Base-by-base conservation (phyloP, 2,797 vertebrate species). In the Distichodus sexfasciatus region DNA sequence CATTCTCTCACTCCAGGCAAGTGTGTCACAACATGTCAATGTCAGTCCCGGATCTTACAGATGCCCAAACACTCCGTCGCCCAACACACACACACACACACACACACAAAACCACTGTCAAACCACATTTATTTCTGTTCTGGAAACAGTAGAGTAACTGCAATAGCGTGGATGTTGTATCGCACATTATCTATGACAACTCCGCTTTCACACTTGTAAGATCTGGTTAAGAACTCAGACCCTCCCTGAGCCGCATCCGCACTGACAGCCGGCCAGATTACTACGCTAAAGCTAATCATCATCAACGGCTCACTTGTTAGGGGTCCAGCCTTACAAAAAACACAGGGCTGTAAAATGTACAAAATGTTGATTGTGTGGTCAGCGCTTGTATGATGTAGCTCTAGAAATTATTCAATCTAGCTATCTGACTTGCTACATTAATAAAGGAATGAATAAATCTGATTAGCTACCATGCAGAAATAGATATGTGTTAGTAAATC, bases 141-240 rank as follows among this genome's bases (percentile, higher is more conserved):
- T 9, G 14, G 70, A 71, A 81, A 82, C 79, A 71, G 74, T 76
- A 71, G 77, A 79, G 83, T 86, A 82, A 86, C 87, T 86, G 85
- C 74, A 85, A 84, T 83, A 87, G 85, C 84, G 85, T 79, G 82
- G 86, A 70, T 73, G 76, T 75, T 68, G 74, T 82, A 80, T 83
- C 82, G 77, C 85, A 86, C 85, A 88, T 87, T 86, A 86, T 79
- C 71, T 78, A 74, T 86, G 81, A 80, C 82, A 86, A 86, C 81
- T 82, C 78, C 81, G 84, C 78, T 85, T 83, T 76, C 69, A 80
- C 66, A 69, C 79, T 68, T 31, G 41, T 33, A 54, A 8, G 12
- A 67, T 77, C 46, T 38, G 26, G 48, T 58, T 53, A 55, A 57
- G 26, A 33, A 60, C 17, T 54, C 35, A 58, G 33, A 69, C 31